Evolutionary conservation across 2,113 vertebrate species (phyloP), one percentile per base, ranked within the genome.

Genomic region (Periophthalmus modestus): DNA sequence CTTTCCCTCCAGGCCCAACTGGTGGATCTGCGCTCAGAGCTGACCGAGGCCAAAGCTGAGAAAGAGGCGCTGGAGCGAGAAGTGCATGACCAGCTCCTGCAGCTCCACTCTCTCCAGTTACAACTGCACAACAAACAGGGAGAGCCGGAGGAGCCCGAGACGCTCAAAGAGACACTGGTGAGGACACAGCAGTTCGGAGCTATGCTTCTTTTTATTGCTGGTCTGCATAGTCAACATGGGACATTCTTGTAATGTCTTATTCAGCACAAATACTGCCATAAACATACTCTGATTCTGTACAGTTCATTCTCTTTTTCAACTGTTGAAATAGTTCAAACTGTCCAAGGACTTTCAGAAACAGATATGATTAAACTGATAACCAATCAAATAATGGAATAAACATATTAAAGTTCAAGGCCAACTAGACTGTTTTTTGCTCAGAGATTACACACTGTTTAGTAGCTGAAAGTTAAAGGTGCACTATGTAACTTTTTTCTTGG

Each of bases 151-250:
- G 97, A 99, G 86, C 98, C 98, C 0, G 95, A 96, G 62, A 92
- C 92, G 82, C 98, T 98, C 89, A 99, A 98, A 76, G 97, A 96
- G 84, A 95, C 95, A 83, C 83, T 99, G 95, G 98, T 99, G 89
- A 88, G 97, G 21, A 15, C 57, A 59, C 12, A 19, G 13, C 19
- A 1, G 33, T 18, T 16, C 18, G 5, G 21, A 3, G 28, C 59
- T 18, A 33, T 5, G 24, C 58, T 33, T 16, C 14, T 7, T 15
- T 61, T 28, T 24, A 28, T 23, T 33, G n/a, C 54, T 57, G 54
- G 54, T 10, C 21, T 57, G 11, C n/a, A 21, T 7, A 23, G n/a
- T 21, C 54, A 57, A 57, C n/a, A 23, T 52, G 15, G 18, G 39
- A 43, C 11, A 43, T 43, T 39, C 39, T 19, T 52, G 16, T 52